Evolutionary conservation across 2,888 invertebrate genomes (phyloP).

Genomic region (Mantis religiosa): DNA sequence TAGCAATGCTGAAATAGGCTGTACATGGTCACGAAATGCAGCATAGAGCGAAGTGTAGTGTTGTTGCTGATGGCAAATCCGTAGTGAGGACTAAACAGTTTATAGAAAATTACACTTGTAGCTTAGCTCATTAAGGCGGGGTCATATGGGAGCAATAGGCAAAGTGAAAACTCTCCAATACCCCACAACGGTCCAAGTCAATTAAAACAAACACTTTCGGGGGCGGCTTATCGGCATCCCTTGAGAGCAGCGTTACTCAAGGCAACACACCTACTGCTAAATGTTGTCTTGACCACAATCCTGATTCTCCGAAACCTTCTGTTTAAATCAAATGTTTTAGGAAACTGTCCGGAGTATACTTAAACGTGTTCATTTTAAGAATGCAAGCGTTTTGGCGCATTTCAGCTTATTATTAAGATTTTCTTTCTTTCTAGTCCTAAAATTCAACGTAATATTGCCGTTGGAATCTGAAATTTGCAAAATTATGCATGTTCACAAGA

Average conservation of each 20-base stretch:
- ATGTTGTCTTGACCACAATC: background rate
- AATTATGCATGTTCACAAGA: too few relatives aligned
- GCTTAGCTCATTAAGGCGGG: background rate
- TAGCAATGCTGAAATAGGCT: background rate
- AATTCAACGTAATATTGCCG: too few relatives aligned
- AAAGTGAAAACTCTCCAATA: constrained; percentile 10
- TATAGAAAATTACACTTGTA: constrained; percentile 17
- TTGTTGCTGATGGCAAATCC: background rate
- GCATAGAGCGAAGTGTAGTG: background rate
- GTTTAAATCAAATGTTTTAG: too few relatives aligned
- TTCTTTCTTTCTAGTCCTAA: too few relatives aligned
- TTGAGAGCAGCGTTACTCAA: background rate
- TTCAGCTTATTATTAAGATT: too few relatives aligned
- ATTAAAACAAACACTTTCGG: background rate
- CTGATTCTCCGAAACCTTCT: background rate
- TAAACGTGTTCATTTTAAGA: too few relatives aligned
- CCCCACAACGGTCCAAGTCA: background rate
- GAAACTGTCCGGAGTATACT: too few relatives aligned
- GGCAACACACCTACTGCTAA: background rate
- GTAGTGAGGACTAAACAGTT: background rate
- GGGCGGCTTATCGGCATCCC: background rate
- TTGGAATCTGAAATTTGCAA: too few relatives aligned
- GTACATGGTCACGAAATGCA: background rate
- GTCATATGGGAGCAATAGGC: background rate
- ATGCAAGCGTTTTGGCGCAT: too few relatives aligned